Evolutionary conservation across 2,797 vertebrate genomes (phyloP).

Genomic region (Sardinella longiceps): DNA sequence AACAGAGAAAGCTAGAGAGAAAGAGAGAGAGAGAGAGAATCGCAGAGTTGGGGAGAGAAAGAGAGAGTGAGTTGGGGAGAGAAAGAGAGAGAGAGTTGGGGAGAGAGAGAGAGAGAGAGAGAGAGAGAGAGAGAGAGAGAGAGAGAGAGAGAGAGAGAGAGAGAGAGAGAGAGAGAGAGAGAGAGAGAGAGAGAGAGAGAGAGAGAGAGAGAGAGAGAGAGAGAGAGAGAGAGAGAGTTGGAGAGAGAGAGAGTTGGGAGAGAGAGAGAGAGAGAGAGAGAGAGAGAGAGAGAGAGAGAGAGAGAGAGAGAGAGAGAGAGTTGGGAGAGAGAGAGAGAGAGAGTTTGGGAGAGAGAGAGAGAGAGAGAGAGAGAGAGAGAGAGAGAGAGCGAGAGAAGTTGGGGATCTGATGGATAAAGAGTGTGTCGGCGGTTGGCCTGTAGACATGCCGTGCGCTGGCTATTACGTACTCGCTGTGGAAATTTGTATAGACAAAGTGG

Average conservation of each 20-base stretch:
- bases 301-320: background rate
- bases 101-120: no score
- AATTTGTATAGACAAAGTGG: slow-evolving; percentile 70
- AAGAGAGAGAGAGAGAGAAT: no score
- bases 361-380: no score
- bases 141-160: no score
- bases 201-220: slow-evolving; percentile 51
- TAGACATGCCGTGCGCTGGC: slow-evolving; percentile 42
- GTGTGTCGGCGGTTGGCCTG: slow-evolving; percentile 52
- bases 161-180: no score
- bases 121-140: no score
- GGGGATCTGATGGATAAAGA: slow-evolving; percentile 68
- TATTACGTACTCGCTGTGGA: slow-evolving; percentile 63
- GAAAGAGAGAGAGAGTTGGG: no score
- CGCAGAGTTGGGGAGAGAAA: no score
- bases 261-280: slow-evolving; percentile 7
- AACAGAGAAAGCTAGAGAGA: no score
- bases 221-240: slow-evolving; percentile 30
- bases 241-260: background rate
- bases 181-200: no score
- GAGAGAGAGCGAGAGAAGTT: background rate
- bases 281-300: slow-evolving; percentile 49
- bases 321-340: background rate
- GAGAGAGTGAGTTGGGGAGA: no score
- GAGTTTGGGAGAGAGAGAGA: background rate